Percentiles rank a stretch among this genome's conserved stretches.
Conservation (phyloP, 2,113 vertebrate genomes). For the Nansenia antarctica region DNA sequence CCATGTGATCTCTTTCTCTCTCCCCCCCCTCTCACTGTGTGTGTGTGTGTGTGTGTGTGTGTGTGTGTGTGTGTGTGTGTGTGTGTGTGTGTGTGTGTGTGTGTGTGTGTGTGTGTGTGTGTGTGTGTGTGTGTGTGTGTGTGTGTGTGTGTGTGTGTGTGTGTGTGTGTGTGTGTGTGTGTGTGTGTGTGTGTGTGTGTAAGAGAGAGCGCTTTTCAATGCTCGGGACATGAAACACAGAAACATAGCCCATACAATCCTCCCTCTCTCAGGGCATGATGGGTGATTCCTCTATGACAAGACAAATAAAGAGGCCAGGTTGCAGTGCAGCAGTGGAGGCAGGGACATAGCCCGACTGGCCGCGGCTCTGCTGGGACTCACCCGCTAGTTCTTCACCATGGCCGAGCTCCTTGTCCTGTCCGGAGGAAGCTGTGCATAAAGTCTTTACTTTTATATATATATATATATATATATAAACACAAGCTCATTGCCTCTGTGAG, state of each 20-base stretch:
- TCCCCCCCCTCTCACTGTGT: slow-evolving; percentile 3
- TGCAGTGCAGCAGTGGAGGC: slow-evolving; percentile 14
- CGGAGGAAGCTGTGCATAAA: not conserved
- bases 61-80: slow-evolving; percentile 17
- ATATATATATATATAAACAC: not conserved
- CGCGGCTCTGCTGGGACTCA: not conserved
- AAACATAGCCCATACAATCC: slow-evolving; percentile 51
- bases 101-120: slow-evolving; percentile 3
- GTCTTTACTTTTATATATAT: too few species aligned
- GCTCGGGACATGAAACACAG: slow-evolving; percentile 51
- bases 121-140: slow-evolving; percentile 11
- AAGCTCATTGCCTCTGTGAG: not conserved
- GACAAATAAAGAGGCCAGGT: slow-evolving; percentile 36
- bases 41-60: slow-evolving; percentile 3
- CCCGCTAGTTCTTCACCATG: not conserved
- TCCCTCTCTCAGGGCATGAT: slow-evolving; percentile 57
- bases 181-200: not conserved
- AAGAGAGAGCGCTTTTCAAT: slow-evolving; percentile 36
- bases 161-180: slow-evolving; percentile 11
- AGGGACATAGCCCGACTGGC: slow-evolving; percentile 36
- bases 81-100: not conserved
- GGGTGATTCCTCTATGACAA: slow-evolving; percentile 63
- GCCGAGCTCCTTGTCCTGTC: not conserved
- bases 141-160: slow-evolving; percentile 1
- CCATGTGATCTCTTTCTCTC: slow-evolving; percentile 37